Evolutionary conservation across 1,140 invertebrate genomes (phyloP).

Genomic region (Drosophila micromelanica): DNA sequence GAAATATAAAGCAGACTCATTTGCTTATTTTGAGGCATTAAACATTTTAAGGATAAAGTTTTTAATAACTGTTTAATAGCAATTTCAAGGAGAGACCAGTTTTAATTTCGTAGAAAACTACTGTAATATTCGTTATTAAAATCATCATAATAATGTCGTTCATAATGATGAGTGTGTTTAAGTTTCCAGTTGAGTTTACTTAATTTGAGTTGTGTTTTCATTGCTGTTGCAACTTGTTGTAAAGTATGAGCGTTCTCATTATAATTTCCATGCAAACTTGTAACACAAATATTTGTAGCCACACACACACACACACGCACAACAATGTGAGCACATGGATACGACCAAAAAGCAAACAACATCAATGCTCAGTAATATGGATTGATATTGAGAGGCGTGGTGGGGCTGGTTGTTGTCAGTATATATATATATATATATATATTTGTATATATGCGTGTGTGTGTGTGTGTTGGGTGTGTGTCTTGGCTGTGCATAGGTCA

Average conservation of each 20-base stretch:
- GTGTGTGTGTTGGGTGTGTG: slow-evolving; percentile 6
- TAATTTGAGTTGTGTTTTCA: slow-evolving; percentile 25
- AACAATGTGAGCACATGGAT: not conserved
- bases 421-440: too few relatives aligned
- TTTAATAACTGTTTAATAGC: too few relatives aligned
- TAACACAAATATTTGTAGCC: slow-evolving; percentile 45
- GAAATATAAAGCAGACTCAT: too few relatives aligned
- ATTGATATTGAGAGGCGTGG: not conserved
- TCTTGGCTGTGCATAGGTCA: slow-evolving; percentile 22
- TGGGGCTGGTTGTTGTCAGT: too few relatives aligned
- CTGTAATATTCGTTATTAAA: not conserved
- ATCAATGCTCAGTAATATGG: slow-evolving; percentile 5
- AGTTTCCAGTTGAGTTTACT: slow-evolving; percentile 22
- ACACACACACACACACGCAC: slow-evolving; percentile 2
- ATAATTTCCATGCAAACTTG: slow-evolving; percentile 36
- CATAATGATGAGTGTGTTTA: slow-evolving; percentile 5
- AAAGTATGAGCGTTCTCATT: slow-evolving; percentile 17
- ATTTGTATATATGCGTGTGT: not conserved
- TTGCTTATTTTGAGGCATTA: too few relatives aligned
- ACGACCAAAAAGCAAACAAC: slow-evolving; percentile 24
- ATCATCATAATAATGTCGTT: not conserved
- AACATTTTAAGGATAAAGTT: too few relatives aligned
- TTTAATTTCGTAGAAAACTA: too few relatives aligned
- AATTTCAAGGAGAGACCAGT: too few relatives aligned
- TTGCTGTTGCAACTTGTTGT: slow-evolving; percentile 34